These are phyloP conservation scores for Gobiocypris rarus DNA, from an alignment of 2,113 vertebrate species.

Conservation along the genomic window DNA sequence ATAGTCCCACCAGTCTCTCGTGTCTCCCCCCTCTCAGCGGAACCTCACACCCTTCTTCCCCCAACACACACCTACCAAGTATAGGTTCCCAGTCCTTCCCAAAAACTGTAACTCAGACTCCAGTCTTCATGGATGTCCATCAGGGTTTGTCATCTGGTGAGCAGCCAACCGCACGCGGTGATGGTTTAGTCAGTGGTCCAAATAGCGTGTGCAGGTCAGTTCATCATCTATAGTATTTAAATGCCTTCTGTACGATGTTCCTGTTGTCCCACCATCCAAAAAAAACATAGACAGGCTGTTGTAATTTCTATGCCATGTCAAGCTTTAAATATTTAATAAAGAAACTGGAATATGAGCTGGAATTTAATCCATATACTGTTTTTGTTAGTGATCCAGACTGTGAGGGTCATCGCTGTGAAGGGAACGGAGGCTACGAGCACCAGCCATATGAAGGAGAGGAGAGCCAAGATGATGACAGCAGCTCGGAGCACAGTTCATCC, in stretches of 20 bases:
- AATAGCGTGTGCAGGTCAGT: constrained; percentile 95
- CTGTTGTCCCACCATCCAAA: neutral
- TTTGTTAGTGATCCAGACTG: constrained; percentile 90
- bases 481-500: constrained; percentile 97
- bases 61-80: constrained; percentile 83
- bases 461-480: constrained; percentile 96
- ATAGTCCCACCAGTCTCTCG: constrained; percentile 83
- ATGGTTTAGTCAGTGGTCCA: constrained; percentile 86
- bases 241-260: neutral
- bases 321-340: neutral
- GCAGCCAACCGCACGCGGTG: constrained; percentile 78
- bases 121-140: constrained; percentile 87
- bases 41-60: constrained; percentile 79
- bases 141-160: constrained; percentile 83
- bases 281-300: neutral
- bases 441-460: constrained; percentile 93
- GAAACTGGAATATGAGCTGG: neutral
- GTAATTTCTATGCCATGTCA: neutral
- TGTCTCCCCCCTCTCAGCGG: constrained; percentile 84
- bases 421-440: constrained; percentile 85
- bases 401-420: constrained; percentile 95
- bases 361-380: neutral
- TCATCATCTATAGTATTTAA: neutral
- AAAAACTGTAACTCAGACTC: constrained; percentile 83
- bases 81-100: constrained; percentile 85